A percentile compares a stretch with the other conserved stretches of the same genome.
Evolutionary conservation across 2,113 vertebrate species (phyloP).

Genomic region (Dryoscopus gambensis): DNA sequence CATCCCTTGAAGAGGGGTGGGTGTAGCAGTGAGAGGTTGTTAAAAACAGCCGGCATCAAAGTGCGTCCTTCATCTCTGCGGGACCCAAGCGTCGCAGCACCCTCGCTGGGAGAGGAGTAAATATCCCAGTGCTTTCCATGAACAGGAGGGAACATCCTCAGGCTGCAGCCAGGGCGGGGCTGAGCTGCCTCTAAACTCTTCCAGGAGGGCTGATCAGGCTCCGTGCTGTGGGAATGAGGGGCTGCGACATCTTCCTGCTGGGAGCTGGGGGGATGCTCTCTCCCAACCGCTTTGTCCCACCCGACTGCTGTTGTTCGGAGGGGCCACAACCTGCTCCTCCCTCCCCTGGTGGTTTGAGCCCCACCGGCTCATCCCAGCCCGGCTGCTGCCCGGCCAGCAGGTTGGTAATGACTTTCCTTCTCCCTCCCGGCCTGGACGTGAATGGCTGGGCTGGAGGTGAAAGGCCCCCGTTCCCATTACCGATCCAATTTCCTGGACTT

Average conservation of each 20-base stretch:
- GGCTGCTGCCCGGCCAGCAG: not conserved
- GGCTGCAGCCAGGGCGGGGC: not conserved
- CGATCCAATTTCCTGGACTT: constrained; percentile 77
- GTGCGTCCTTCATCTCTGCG: not conserved
- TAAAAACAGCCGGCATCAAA: not conserved
- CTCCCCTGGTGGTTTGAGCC: not conserved
- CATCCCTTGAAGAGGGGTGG: not conserved
- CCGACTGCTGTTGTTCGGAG: accelerated
- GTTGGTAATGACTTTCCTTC: constrained; percentile 51
- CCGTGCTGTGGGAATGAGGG: accelerated
- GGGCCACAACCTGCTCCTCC: accelerated
- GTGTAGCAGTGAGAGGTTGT: not conserved
- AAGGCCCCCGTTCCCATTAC: constrained; percentile 78
- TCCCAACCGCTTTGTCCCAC: not conserved
- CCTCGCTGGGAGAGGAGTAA: not conserved
- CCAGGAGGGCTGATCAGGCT: not conserved
- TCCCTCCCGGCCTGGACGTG: constrained; percentile 22
- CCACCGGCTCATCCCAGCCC: not conserved
- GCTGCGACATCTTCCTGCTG: not conserved
- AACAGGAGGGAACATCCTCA: not conserved
- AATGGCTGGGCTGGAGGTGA: constrained; percentile 73
- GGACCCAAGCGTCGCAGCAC: accelerated
- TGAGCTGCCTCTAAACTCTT: not conserved
- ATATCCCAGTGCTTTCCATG: accelerated
- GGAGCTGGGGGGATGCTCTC: not conserved